Evolutionary conservation across 2,113 vertebrate genomes (phyloP).

Genomic region (Syrrhaptes paradoxus): DNA sequence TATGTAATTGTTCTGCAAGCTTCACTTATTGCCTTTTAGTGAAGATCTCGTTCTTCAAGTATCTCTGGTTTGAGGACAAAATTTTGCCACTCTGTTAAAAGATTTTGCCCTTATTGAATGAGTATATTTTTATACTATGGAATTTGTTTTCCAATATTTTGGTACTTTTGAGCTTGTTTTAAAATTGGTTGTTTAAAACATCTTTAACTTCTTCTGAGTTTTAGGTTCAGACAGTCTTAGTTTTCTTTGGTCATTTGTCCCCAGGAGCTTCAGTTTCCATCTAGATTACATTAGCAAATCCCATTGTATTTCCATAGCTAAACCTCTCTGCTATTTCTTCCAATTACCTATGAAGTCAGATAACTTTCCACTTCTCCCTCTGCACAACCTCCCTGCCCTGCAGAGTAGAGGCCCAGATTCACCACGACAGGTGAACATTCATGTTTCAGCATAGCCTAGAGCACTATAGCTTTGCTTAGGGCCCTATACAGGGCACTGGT

Average conservation of each 20-base stretch:
- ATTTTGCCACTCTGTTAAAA: neutral
- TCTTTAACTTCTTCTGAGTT: neutral
- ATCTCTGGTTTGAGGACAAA: neutral
- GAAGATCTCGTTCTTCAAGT: neutral
- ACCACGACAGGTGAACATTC: neutral
- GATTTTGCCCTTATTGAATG: neutral
- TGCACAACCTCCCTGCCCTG: neutral
- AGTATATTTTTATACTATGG: neutral
- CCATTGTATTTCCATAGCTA: neutral
- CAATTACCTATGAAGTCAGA: neutral
- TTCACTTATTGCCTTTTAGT: neutral
- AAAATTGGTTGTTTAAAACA: neutral
- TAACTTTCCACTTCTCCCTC: neutral
- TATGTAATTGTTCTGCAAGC: neutral
- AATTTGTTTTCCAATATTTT: neutral
- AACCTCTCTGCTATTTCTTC: neutral
- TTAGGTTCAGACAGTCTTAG: neutral
- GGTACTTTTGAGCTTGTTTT: neutral
- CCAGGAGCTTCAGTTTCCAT: neutral
- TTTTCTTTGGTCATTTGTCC: neutral
- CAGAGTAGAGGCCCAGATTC: neutral
- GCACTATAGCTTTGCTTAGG: neutral
- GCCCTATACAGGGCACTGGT: neutral
- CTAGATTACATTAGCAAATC: neutral
- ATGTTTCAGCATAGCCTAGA: neutral